Evolutionary conservation across 2,797 vertebrate genomes (phyloP), one percentile per base, ranked within the genome.

Genomic region (Coregonus ussuriensis): DNA sequence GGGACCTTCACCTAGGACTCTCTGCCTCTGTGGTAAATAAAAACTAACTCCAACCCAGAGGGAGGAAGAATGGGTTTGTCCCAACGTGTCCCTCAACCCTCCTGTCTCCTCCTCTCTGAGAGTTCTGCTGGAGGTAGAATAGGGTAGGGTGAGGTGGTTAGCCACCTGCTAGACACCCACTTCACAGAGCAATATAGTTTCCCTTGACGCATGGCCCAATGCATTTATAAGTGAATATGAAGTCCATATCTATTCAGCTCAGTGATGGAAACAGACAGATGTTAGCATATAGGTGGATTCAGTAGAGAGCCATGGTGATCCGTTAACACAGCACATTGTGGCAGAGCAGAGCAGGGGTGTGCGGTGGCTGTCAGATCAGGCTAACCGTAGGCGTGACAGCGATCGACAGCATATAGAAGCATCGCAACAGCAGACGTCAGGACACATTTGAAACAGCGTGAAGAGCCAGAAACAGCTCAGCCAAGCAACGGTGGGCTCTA

Each of bases 361-460:
- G 9, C 9, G 41, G 56, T 56, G 4, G 66, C 84, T 80, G 83
- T 85, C 81, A 81, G 75, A 37, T 70, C 68, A 56, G 74, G 85
- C 75, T 82, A 84, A 71, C 72, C 74, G 76, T 75, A 72, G 35
- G 77, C 68, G 80, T 51, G 79, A 79, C 84, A 71, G 76, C n/a
- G 31, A 76, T 67, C 76, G 84, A 82, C 72, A 75, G 31, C 47
- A 72, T 69, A 77, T 71, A 25, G 67, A 81, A 73, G 59, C 76
- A 52, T 74, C 0, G 70, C 71, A 72, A 56, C 78, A 31, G 81
- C 79, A 74, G 82, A 81, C 81, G 84, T 87, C 82, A 79, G 76
- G 77, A 77, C 72, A 77, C 51, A 73, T 82, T 52, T 77, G 74
- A 86, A 74, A 82, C 82, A 65, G 67, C 73, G 56, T 54, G 79